Conservation (phyloP, 2,797 vertebrate species). For the Platyrinchus mystaceus region DNA sequence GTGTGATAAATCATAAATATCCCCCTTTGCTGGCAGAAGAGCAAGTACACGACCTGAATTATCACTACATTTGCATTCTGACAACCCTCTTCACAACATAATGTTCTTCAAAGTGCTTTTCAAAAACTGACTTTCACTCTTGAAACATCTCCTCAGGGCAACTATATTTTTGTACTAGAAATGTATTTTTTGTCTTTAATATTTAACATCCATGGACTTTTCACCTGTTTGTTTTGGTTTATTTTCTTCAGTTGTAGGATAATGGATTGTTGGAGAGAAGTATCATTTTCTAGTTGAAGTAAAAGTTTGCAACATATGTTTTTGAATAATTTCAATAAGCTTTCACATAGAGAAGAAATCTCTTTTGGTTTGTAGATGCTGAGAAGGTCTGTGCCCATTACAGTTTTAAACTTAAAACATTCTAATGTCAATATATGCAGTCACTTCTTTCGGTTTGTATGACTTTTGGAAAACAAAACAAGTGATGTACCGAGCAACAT, state of each 20-base stretch:
- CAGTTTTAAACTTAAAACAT: neutral
- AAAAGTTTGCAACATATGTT: neutral
- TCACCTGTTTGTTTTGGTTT: neutral
- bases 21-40: neutral
- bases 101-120: neutral
- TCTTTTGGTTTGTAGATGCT: neutral
- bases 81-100: neutral
- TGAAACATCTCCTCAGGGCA: neutral
- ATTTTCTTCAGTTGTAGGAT: neutral
- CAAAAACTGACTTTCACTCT: neutral
- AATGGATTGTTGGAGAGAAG: neutral
- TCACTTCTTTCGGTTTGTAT: neutral
- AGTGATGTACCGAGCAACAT: neutral
- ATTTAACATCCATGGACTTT: neutral
- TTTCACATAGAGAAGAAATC: neutral
- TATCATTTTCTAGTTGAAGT: neutral
- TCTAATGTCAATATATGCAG: neutral
- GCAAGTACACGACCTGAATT: neutral
- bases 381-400: neutral
- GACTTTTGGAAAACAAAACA: neutral
- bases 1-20: neutral
- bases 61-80: slow-evolving; percentile 16
- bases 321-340: neutral
- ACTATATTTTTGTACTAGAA: neutral
- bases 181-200: neutral